Base-by-base conservation (phyloP, 2,888 invertebrate species). In the Eretmocerus hayati region DNA sequence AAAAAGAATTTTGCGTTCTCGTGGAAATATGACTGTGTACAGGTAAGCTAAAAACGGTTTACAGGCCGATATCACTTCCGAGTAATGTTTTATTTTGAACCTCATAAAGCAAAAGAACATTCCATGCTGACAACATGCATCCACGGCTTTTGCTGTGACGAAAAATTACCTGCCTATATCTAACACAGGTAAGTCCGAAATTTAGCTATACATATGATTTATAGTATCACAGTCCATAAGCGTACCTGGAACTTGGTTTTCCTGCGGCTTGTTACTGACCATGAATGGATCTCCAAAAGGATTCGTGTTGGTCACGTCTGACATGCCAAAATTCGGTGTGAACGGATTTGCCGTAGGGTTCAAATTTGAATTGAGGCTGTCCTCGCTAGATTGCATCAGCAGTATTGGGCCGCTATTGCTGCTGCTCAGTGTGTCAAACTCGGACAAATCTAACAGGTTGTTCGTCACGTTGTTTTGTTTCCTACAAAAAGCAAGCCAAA, bases 391-490 rank as follows among this genome's bases (percentile, higher is more conserved):
- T 53, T 63, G 62, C 63, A 69, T 61, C 60, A 69, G 61, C 51
- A 72, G 62, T 58, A 71, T 71, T 21, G 69, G 66, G 44, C 67
- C 69, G 31, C 45, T 47, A 64, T 66, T 66, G 62, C 63, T 70
- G 63, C 70, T 71, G 65, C 66, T 71, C 61, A 72, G 63, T 54
- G 66, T 63, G 60, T 72, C 72, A 62, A 72, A 72, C 58, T 72
- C 72, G 64, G 73, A 71, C 59, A 75, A 67, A 67, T 75, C 75
- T 64, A 75, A 67, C 59, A 75, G 69, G 66, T 73, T 74, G 70
- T 74, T 75, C 59, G 74, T 74, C 62, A 72, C 73, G 69, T 75
- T 75, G 66, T 74, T 75, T 65, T 74, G 72, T 62, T 72, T 73
- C 65, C 74, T 75, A 71, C 54, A 72, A 63, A 36, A 65, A 66